Conservation (phyloP, 2,797 vertebrate species). For the Furcifer pardalis region DNA sequence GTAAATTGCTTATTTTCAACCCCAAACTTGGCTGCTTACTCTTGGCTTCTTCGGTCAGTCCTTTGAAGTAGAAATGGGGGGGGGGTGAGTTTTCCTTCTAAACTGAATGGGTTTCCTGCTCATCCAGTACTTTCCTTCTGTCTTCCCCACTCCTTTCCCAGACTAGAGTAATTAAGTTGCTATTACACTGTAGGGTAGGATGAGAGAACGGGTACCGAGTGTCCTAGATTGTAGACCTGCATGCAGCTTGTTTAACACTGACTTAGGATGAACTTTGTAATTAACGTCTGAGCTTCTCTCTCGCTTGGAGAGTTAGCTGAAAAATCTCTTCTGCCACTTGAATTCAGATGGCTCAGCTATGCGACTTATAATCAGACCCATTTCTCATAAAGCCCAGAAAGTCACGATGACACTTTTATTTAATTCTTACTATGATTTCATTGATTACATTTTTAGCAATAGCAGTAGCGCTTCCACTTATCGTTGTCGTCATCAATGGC, state of each 20-base stretch:
- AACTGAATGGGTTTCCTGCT: background rate
- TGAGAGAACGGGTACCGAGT: too few species aligned
- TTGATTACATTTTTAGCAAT: too few species aligned
- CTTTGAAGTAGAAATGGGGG: background rate
- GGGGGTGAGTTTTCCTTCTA: background rate
- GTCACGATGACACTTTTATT: too few species aligned
- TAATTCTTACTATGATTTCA: too few species aligned
- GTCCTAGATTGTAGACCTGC: background rate
- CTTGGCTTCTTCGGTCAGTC: conserved; percentile 42
- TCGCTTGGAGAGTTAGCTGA: background rate
- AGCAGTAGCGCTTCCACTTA: too few species aligned
- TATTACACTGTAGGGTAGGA: background rate
- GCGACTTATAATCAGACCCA: too few species aligned
- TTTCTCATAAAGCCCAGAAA: too few species aligned
- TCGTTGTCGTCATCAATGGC: too few species aligned
- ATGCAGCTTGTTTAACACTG: background rate
- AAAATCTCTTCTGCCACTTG: too few species aligned
- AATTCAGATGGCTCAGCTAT: too few species aligned
- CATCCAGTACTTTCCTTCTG: background rate
- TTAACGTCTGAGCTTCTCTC: background rate
- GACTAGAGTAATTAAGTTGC: background rate
- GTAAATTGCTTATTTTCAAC: conserved; percentile 21
- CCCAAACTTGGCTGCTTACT: conserved; percentile 6
- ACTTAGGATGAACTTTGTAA: background rate
- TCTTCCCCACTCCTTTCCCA: background rate